These are phyloP conservation scores for Rhynchotus rufescens DNA, from an alignment of 2,797 vertebrate genomes.

Conservation along the genomic window DNA sequence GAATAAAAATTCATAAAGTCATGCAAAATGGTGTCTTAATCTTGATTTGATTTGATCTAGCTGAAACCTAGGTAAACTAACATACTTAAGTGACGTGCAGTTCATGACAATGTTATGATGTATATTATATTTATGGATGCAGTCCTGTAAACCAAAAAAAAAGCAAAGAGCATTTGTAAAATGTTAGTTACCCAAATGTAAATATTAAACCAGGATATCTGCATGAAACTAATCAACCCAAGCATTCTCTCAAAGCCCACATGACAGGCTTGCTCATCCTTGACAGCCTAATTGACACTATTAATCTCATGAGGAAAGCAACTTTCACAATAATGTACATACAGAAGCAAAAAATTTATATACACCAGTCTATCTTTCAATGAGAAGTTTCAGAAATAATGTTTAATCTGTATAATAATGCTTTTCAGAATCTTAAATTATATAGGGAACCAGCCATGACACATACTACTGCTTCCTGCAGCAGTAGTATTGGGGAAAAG, in stretches of 20 bases:
- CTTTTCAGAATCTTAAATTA: neutral
- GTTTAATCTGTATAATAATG: neutral
- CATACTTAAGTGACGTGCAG: neutral
- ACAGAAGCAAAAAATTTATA: conserved; percentile 39
- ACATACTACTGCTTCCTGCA: neutral
- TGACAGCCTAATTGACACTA: conserved; percentile 54
- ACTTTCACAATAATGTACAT: conserved; percentile 28
- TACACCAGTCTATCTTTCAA: neutral
- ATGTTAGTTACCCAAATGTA: conserved; percentile 33
- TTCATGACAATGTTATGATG: neutral
- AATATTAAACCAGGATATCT: conserved; percentile 48
- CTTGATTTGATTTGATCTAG: neutral
- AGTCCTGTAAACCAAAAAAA: neutral
- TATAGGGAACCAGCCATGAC: neutral
- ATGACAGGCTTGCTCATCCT: conserved; percentile 30
- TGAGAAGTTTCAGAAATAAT: conserved; percentile 7
- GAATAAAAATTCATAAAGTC: neutral
- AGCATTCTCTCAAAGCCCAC: conserved; percentile 61
- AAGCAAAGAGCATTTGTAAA: conserved; percentile 1
- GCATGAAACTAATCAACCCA: conserved; percentile 53
- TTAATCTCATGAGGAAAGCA: conserved; percentile 42
- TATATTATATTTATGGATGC: conserved; percentile 27
- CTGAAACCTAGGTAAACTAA: neutral
- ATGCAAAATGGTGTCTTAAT: neutral
- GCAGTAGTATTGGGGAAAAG: neutral